These are phyloP conservation scores for Bucco capensis DNA, from an alignment of 2,113 vertebrate genomes.

Conservation along the genomic window DNA sequence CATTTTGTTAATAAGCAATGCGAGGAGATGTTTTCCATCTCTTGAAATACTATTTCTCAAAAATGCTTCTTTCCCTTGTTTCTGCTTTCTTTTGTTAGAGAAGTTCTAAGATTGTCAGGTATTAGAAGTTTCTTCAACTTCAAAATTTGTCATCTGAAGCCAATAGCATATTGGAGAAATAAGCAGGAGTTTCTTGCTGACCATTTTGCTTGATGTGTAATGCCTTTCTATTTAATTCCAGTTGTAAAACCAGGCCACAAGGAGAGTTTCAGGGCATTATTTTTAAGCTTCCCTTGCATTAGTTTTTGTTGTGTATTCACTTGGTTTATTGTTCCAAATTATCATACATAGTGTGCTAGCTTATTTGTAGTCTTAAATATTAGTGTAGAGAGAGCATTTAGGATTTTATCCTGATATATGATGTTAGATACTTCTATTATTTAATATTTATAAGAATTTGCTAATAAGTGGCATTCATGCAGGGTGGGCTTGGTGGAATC, in stretches of 20 bases:
- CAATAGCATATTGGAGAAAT: neutral
- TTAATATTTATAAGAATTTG: neutral
- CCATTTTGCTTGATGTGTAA: neutral
- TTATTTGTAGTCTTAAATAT: neutral
- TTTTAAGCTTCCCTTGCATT: neutral
- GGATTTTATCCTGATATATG: neutral
- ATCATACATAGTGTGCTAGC: neutral
- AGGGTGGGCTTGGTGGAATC: slow-evolving; percentile 91
- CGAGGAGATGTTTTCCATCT: neutral
- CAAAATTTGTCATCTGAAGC: neutral
- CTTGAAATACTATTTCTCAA: neutral
- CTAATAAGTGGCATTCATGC: slow-evolving; percentile 49
- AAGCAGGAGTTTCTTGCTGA: neutral
- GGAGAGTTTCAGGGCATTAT: neutral
- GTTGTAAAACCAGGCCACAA: neutral
- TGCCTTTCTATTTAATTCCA: neutral
- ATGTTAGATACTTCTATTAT: neutral
- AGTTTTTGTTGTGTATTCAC: neutral
- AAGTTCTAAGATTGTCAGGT: neutral
- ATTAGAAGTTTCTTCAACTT: neutral
- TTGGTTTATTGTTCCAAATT: neutral
- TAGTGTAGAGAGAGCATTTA: neutral
- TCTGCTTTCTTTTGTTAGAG: neutral
- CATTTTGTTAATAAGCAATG: neutral
- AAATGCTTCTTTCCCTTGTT: neutral